phyloP scores from a whole-genome alignment of 2,888 invertebrate genomes.

The Aleiodes testaceus region DNA sequence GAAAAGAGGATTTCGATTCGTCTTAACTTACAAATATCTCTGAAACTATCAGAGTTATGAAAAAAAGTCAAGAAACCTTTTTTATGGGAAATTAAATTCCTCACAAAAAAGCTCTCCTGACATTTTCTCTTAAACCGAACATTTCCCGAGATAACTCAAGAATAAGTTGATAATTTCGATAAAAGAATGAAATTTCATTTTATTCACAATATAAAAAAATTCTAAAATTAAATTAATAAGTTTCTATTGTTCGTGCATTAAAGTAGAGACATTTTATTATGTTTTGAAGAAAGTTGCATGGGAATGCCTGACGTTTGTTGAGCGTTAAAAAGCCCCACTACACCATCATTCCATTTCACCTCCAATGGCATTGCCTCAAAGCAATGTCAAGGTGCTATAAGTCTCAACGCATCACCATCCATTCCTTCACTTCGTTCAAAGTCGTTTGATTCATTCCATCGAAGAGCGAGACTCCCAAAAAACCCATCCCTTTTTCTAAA shows the following conservation, averaged over 20 bases:
- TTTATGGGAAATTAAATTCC: no score
- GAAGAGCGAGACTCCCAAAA: not conserved
- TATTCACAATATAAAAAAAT: no score
- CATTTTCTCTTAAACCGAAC: no score
- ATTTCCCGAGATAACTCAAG: no score
- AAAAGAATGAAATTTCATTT: no score
- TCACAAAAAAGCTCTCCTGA: no score
- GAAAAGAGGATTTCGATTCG: no score
- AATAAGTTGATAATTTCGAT: no score
- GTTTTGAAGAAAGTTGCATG: constrained; percentile 44
- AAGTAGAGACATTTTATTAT: constrained; percentile 8
- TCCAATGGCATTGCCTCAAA: constrained; percentile 36
- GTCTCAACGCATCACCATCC: constrained; percentile 63
- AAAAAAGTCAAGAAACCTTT: no score
- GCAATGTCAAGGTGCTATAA: constrained; percentile 72
- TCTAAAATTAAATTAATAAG: no score
- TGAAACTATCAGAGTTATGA: no score
- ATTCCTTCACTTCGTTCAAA: constrained; percentile 66
- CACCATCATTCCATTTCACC: constrained; percentile 38
- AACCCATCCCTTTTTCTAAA: not conserved
- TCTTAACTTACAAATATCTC: no score
- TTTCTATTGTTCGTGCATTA: not conserved
- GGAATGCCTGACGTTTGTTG: constrained; percentile 12
- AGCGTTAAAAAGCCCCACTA: constrained; percentile 42
- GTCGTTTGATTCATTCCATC: constrained; percentile 55